Conservation (phyloP, 2,888 invertebrate genomes). For the Heliconius aoede region DNA sequence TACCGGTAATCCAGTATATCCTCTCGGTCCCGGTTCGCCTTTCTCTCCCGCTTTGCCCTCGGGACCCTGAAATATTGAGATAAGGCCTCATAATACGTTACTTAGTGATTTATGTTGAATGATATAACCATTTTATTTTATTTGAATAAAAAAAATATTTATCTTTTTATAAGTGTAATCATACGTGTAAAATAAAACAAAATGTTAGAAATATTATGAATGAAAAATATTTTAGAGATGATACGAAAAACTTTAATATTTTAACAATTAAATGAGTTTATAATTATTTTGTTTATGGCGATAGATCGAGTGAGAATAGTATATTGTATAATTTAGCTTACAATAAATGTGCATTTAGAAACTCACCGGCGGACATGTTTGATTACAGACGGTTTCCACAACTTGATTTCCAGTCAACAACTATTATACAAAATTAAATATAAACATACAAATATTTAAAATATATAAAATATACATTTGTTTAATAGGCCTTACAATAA, state of each 20-base stretch:
- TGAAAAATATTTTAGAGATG: background rate
- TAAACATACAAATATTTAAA: background rate
- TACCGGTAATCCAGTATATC: constrained; percentile 75
- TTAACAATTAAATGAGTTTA: no score
- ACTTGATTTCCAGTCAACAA: constrained; percentile 45
- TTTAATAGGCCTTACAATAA: no score
- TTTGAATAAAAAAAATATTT: background rate
- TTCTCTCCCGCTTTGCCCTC: constrained; percentile 75
- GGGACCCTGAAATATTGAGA: constrained; percentile 66
- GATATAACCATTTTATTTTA: background rate
- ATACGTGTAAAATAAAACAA: no score
- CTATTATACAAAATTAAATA: constrained; percentile 7
- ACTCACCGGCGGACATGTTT: constrained; percentile 69
- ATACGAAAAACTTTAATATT: no score
- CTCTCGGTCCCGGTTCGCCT: constrained; percentile 76
- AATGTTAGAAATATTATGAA: no score
- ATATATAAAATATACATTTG: no score
- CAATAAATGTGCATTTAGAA: background rate
- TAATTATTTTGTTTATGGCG: no score
- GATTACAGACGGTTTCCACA: constrained; percentile 56
- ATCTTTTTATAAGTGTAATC: no score
- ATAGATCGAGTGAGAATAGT: no score
- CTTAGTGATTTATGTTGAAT: background rate
- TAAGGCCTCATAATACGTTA: background rate
- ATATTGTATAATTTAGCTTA: no score